These are phyloP conservation scores for Camarhynchus parvulus DNA, from an alignment of 2,113 vertebrate species.

Conservation along the genomic window DNA sequence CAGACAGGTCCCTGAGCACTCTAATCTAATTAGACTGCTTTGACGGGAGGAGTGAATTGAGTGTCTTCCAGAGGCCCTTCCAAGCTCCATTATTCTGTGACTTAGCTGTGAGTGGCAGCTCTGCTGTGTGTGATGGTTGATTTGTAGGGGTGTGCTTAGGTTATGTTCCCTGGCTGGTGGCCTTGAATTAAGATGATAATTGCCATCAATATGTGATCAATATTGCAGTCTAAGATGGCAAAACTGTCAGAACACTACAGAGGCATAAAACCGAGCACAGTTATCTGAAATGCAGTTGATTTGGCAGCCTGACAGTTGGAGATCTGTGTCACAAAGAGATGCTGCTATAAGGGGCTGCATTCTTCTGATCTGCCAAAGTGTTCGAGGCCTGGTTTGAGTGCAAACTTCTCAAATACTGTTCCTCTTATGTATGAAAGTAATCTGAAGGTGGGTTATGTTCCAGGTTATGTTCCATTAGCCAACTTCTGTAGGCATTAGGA, in stretches of 20 bases:
- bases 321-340: background rate
- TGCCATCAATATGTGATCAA: background rate
- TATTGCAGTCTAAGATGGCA: background rate
- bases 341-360: background rate
- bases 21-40: background rate
- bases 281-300: background rate
- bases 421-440: background rate
- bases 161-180: background rate
- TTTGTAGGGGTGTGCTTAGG: background rate
- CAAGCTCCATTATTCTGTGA: background rate
- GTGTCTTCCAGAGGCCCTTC: background rate
- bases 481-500: background rate
- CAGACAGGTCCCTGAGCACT: background rate
- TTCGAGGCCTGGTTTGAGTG: background rate
- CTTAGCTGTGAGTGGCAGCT: background rate
- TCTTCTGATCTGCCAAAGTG: background rate
- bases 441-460: background rate
- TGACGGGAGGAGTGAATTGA: background rate
- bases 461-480: background rate
- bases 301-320: background rate
- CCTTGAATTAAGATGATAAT: background rate
- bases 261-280: background rate
- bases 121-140: background rate
- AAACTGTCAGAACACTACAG: background rate
- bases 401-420: background rate